phyloP scores from a whole-genome alignment of 2,888 invertebrate species.

The Monopis laevigella region DNA sequence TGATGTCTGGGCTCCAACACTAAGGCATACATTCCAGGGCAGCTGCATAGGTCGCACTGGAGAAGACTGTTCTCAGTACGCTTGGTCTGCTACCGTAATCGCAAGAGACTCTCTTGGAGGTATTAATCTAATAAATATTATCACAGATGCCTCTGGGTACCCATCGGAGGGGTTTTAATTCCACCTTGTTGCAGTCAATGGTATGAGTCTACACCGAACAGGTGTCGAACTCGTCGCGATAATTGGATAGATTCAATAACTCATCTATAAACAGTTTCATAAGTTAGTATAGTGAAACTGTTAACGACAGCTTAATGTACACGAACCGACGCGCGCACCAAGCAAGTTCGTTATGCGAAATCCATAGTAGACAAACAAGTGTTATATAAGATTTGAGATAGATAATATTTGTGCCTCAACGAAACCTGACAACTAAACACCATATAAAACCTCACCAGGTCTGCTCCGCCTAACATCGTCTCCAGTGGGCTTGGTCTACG shows the following conservation, averaged over 20 bases:
- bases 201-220: too few relatives aligned
- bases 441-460: too few relatives aligned
- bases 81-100: conserved; percentile 76
- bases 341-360: not conserved
- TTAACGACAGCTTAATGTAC: too few relatives aligned
- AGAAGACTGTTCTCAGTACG: conserved; percentile 69
- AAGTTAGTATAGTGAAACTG: too few relatives aligned
- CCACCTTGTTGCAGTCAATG: too few relatives aligned
- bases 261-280: too few relatives aligned
- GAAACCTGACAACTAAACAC: not conserved
- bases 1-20: conserved; percentile 66
- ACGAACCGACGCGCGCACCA: too few relatives aligned
- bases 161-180: too few relatives aligned
- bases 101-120: conserved; percentile 74
- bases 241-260: too few relatives aligned
- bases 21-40: conserved; percentile 72
- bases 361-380: not conserved
- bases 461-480: conserved; percentile 67
- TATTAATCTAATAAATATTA: conserved; percentile 24
- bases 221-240: too few relatives aligned
- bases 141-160: too few relatives aligned
- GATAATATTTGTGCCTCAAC: not conserved
- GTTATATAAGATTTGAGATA: not conserved
- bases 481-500: conserved; percentile 70
- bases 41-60: conserved; percentile 66